These are phyloP conservation scores for Drosophila jambulina DNA, from an alignment of 1,140 invertebrate species.

Conservation along the genomic window DNA sequence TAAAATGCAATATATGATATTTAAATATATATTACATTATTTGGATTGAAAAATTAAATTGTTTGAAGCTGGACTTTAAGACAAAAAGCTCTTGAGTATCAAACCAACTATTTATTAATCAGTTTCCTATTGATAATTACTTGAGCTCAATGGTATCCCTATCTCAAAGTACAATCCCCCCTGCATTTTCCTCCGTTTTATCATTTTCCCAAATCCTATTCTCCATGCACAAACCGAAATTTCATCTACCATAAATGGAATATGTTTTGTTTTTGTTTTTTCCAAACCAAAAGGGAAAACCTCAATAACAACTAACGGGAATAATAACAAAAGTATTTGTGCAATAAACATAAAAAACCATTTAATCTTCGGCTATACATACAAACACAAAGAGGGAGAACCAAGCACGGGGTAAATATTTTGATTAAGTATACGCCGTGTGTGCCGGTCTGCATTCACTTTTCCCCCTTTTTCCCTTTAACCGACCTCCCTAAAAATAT, in stretches of 20 bases:
- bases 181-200: background rate
- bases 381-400: constrained; percentile 5
- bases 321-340: constrained; percentile 61
- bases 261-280: constrained; percentile 7
- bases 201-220: constrained; percentile 17
- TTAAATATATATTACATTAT: background rate
- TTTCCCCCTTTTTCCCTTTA: background rate
- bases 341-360: constrained; percentile 78
- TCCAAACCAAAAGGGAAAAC: constrained; percentile 9
- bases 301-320: constrained; percentile 40
- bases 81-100: background rate
- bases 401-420: constrained; percentile 63
- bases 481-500: constrained; percentile 6
- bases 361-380: constrained; percentile 67
- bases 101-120: background rate
- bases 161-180: constrained; percentile 7
- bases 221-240: constrained; percentile 29
- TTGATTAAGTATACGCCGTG: constrained; percentile 78
- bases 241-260: constrained; percentile 26
- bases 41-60: background rate
- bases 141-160: background rate
- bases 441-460: constrained; percentile 11
- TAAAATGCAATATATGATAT: background rate
- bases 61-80: background rate
- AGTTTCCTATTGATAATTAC: background rate